Evolutionary conservation across 2,888 invertebrate genomes (phyloP).

Genomic region (Pimpla rufipes): DNA sequence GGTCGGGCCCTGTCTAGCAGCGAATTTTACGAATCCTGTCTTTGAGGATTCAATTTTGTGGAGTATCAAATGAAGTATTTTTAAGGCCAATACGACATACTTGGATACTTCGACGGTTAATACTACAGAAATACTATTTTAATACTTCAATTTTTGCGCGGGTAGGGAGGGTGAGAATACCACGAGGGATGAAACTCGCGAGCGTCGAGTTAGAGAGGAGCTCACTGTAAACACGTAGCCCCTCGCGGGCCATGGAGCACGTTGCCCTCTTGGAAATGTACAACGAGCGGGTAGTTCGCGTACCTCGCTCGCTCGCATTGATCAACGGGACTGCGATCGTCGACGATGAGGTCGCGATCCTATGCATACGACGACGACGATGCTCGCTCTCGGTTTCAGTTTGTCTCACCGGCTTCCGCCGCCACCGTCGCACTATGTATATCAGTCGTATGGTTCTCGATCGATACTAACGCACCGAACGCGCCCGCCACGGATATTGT

Average conservation of each 20-base stretch:
- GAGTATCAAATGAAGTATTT: too few species aligned
- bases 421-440: not conserved
- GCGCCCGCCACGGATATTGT: slow-evolving; percentile 46
- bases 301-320: not conserved
- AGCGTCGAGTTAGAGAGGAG: too few species aligned
- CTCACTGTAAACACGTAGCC: not conserved
- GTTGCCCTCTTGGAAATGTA: not conserved
- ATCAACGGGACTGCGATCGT: slow-evolving; percentile 11
- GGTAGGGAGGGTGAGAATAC: too few species aligned
- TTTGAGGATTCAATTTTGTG: too few species aligned
- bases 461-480: slow-evolving; percentile 31
- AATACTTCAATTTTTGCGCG: too few species aligned
- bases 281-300: not conserved
- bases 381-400: slow-evolving; percentile 54
- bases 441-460: not conserved
- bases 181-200: too few species aligned
- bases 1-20: too few species aligned
- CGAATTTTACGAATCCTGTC: too few species aligned
- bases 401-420: slow-evolving; percentile 26
- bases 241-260: not conserved
- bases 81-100: too few species aligned
- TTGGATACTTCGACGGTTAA: too few species aligned
- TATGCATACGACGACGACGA: slow-evolving; percentile 39
- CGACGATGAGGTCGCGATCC: slow-evolving; percentile 17
- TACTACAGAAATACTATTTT: too few species aligned